Percentiles rank a stretch among this genome's conserved stretches.
Evolutionary conservation across 2,113 vertebrate species (phyloP).

Genomic region (Octodon degus): DNA sequence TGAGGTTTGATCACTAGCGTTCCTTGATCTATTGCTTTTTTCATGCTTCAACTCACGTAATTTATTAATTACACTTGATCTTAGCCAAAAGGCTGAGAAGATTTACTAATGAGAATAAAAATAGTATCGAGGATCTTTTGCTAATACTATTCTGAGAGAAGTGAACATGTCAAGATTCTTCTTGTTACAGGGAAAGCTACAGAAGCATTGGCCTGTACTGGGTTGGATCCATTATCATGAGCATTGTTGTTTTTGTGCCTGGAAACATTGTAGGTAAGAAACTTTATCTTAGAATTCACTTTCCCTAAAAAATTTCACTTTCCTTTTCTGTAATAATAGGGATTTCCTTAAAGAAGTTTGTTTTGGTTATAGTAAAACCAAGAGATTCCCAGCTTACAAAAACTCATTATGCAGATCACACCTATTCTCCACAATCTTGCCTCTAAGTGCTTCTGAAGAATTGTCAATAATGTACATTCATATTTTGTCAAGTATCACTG

Average conservation of each 20-base stretch:
- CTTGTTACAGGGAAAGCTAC: slow-evolving; percentile 91
- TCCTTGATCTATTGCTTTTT: neutral
- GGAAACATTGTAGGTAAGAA: slow-evolving; percentile 96
- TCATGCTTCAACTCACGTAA: neutral
- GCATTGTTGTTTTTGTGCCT: slow-evolving; percentile 93
- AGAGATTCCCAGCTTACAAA: neutral
- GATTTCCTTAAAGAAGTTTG: neutral
- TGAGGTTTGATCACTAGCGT: neutral
- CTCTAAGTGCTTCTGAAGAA: neutral
- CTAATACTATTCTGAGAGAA: neutral
- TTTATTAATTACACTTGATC: neutral
- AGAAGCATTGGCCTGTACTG: slow-evolving; percentile 95
- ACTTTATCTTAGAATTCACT: slow-evolving; percentile 46
- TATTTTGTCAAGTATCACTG: neutral
- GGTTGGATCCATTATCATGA: slow-evolving; percentile 95
- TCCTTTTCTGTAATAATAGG: slow-evolving; percentile 32
- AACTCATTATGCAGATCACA: neutral
- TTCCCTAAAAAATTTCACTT: slow-evolving; percentile 24
- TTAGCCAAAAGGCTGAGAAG: too few relatives aligned
- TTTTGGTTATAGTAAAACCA: neutral
- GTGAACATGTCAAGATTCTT: slow-evolving; percentile 50
- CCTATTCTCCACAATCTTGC: neutral
- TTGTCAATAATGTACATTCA: neutral
- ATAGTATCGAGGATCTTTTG: neutral
- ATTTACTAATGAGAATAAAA: neutral